Evolutionary conservation across 2,113 vertebrate genomes (phyloP), one percentile per base, ranked within the genome.

Genomic region (Boulengeromyrus knoepffleri): DNA sequence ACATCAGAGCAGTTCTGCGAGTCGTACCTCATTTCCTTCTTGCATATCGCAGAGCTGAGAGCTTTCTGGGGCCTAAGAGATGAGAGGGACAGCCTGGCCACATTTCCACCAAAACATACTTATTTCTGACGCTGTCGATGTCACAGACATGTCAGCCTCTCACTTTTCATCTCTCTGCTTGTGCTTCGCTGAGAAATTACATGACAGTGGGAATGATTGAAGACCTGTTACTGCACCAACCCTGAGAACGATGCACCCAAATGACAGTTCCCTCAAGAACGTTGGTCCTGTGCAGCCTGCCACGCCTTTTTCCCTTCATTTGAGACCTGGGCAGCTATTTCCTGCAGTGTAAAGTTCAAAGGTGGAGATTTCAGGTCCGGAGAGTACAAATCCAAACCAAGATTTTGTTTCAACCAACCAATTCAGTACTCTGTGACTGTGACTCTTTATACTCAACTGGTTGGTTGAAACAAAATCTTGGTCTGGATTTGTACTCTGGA

Each of bases 1-100:
- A 80, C 31, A 87, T 89, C 85, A 27, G 80, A 88, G 80, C 87
- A 88, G 85, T 91, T 70, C 24, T 36, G 86, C 12, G 12, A 52
- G 84, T 46, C 17, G 36, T 39, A 39, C 46, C 42, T 50, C 31
- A 27, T 80, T 45, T 49, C 88, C 45, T 45, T 74, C 45, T 46
- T 2, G 88, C 88, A 62, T 62, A 74, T 74, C 31, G 70, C 12
- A 39, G 70, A 39, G 31, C 31, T 24, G n/a, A 77, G 36, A 39
- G 74, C 31, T 42, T 80, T 80, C 36, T 80, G 31, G 13, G 36
- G 74, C 74, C 74, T 17, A 42, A 2, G 74, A 39, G 70, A 77
- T 39, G 70, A 36, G 70, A 42, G 74, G 39, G 74, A 39, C 15
- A 39, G 74, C 13, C 74, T 80, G 31, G 74, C 74, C 36, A 80